These are phyloP conservation scores for Microtus ochrogaster DNA, from an alignment of 2,113 vertebrate species.

Conservation along the genomic window DNA sequence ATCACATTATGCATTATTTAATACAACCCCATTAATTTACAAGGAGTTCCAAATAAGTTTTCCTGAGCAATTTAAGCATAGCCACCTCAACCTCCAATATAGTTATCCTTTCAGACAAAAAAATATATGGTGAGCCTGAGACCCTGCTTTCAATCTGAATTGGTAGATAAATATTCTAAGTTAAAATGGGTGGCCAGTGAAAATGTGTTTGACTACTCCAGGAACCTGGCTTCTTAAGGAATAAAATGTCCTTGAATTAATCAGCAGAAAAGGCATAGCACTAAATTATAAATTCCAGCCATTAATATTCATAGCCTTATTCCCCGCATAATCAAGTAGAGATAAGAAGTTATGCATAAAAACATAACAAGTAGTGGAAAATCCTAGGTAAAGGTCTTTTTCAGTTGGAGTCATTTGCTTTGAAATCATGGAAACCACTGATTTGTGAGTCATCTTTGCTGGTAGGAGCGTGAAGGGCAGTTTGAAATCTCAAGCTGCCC, in stretches of 20 bases:
- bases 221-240: constrained; percentile 83
- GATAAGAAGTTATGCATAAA: constrained; percentile 88
- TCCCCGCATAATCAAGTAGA: constrained; percentile 87
- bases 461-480: constrained; percentile 70
- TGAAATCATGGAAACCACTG: constrained; percentile 75
- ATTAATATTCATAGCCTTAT: constrained; percentile 90
- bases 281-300: constrained; percentile 89
- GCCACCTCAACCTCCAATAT: constrained; percentile 37
- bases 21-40: constrained; percentile 76
- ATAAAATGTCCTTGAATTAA: constrained; percentile 91
- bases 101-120: constrained; percentile 72
- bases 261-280: constrained; percentile 87
- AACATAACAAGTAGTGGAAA: constrained; percentile 81
- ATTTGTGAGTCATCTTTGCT: constrained; percentile 69
- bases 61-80: constrained; percentile 65
- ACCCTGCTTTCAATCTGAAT: constrained; percentile 75
- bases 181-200: constrained; percentile 82
- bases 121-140: constrained; percentile 61
- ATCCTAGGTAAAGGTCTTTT: constrained; percentile 81
- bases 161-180: constrained; percentile 83
- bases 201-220: constrained; percentile 83
- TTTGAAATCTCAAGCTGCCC: constrained; percentile 50
- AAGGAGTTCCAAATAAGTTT: constrained; percentile 72
- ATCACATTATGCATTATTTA: constrained; percentile 83
- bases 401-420: constrained; percentile 78